Evolutionary conservation across 2,113 vertebrate species (phyloP).

Genomic region (Caranx melampygus): DNA sequence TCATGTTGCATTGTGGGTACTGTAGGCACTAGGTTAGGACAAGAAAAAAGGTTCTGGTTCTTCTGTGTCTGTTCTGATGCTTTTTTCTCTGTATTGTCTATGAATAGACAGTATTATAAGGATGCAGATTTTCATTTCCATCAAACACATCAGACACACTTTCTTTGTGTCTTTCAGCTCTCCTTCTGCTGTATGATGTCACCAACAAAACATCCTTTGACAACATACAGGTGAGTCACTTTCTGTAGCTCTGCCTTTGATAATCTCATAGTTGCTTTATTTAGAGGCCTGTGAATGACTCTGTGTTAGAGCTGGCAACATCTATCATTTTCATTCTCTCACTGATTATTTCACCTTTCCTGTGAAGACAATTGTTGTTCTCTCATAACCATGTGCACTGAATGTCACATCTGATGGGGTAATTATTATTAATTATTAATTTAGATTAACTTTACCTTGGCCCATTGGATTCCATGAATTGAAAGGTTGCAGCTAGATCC

Average conservation of each 20-base stretch:
- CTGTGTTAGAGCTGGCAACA: not conserved
- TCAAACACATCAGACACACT: not conserved
- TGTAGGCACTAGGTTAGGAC: no score
- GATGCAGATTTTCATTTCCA: not conserved
- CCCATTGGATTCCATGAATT: not conserved
- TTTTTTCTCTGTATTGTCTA: no score
- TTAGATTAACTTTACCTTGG: constrained; percentile 4
- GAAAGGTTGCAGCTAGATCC: not conserved
- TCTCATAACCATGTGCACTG: not conserved
- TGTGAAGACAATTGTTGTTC: not conserved
- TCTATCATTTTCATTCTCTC: not conserved
- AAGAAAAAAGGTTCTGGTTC: no score
- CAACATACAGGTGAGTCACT: constrained; percentile 90
- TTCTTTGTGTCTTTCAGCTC: constrained; percentile 79
- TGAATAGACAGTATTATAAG: no score
- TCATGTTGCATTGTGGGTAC: no score
- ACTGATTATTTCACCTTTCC: not conserved
- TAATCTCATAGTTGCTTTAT: not conserved
- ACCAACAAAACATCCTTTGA: constrained; percentile 94
- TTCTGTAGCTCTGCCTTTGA: not conserved
- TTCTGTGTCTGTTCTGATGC: no score
- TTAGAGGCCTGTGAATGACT: no score
- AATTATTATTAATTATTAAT: not conserved
- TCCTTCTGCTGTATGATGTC: constrained; percentile 94
- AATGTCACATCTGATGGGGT: not conserved